Conservation (phyloP, 2,888 invertebrate species). For the Amblyjoppa fuscipennis region DNA sequence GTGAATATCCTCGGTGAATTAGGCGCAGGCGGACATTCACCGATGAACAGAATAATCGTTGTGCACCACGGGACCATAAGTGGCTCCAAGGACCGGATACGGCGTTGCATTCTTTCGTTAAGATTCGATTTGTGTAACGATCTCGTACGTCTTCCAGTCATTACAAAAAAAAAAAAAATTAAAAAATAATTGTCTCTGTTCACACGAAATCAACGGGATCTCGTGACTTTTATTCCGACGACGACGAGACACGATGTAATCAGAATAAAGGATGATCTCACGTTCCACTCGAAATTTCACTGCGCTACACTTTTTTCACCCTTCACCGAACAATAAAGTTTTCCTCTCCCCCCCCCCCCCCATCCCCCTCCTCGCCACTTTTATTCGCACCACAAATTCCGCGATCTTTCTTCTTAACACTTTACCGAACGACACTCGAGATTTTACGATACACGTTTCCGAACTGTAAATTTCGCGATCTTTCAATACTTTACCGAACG, state of each 20-base stretch:
- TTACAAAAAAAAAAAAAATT: constrained; percentile 51
- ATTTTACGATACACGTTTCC: neutral
- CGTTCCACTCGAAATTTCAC: constrained; percentile 53
- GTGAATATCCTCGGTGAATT: constrained; percentile 12
- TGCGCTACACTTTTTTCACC: neutral
- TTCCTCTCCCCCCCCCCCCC: neutral
- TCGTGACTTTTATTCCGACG: constrained; percentile 59
- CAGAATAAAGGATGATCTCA: constrained; percentile 77
- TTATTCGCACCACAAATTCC: neutral
- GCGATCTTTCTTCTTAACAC: neutral
- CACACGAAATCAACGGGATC: neutral
- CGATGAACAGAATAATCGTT: constrained; percentile 1
- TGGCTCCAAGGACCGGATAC: constrained; percentile 51
- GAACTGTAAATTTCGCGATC: neutral
- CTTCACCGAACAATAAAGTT: neutral
- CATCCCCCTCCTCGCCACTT: neutral
- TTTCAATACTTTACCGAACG: neutral
- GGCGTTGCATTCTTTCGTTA: constrained; percentile 37
- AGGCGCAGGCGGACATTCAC: constrained; percentile 11
- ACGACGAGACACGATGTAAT: constrained; percentile 68
- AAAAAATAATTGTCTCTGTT: constrained; percentile 69
- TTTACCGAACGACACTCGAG: neutral
- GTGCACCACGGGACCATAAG: constrained; percentile 62
- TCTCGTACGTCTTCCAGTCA: constrained; percentile 79
- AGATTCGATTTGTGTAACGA: constrained; percentile 65